Evolutionary conservation across 2,797 vertebrate species (phyloP).

Genomic region (Gymnothorax reevesii): DNA sequence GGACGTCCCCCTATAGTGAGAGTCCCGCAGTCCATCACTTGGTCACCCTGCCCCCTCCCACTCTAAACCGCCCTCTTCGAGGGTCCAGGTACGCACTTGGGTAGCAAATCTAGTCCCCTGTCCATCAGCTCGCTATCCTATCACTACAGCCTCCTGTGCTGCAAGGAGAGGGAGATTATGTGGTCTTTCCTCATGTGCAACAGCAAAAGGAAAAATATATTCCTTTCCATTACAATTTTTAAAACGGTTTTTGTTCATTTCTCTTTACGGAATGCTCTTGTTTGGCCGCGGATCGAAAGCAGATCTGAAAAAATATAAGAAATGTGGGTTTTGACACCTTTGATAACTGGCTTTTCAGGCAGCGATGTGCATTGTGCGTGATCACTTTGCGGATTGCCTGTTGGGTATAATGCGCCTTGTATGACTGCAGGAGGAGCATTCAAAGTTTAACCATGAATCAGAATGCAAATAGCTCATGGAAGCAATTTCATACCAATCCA

Average conservation of each 20-base stretch:
- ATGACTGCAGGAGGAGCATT: neutral
- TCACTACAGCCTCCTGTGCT: conserved; percentile 36
- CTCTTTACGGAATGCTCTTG: conserved; percentile 21
- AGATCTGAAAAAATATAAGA: neutral
- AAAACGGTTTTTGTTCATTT: neutral
- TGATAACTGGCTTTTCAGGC: neutral
- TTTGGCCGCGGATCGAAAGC: conserved; percentile 3
- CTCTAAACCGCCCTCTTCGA: neutral
- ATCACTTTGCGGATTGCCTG: neutral
- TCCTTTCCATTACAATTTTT: neutral
- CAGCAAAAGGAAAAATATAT: conserved; percentile 32
- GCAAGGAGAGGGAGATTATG: conserved; percentile 33
- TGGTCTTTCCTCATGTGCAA: conserved; percentile 36
- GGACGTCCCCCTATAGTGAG: conserved; percentile 6
- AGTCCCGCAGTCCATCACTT: conserved; percentile 31
- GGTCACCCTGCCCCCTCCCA: conserved; percentile 6
- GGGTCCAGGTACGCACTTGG: conserved; percentile 8
- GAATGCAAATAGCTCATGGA: neutral
- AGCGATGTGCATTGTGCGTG: neutral
- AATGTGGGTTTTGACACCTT: neutral
- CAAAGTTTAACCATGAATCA: neutral
- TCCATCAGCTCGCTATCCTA: conserved; percentile 29
- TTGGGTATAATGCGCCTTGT: neutral
- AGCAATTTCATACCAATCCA: neutral
- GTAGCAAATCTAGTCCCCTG: conserved; percentile 17